A percentile compares a stretch with the other conserved stretches of the same genome.
Conservation (phyloP, 2,888 invertebrate species). For the Pecten maximus region DNA sequence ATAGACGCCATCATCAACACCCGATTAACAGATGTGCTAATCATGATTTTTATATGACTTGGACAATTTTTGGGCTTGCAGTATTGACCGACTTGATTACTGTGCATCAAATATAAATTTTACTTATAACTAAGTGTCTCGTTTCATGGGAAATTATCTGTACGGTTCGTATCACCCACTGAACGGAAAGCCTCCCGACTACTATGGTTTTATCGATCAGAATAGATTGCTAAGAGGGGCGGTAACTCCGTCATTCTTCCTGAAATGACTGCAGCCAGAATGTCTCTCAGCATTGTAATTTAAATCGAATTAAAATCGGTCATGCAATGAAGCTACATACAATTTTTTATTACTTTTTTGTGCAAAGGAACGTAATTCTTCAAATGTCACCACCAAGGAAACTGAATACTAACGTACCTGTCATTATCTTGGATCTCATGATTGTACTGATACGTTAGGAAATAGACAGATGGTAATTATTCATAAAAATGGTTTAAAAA, state of each 20-base stretch:
- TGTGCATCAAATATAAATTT: no score
- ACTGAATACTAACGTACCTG: background rate
- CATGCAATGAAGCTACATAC: slow-evolving; percentile 13
- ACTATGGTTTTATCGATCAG: background rate
- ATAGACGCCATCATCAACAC: no score
- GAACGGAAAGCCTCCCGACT: background rate
- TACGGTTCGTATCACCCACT: background rate
- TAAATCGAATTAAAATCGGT: slow-evolving; percentile 33
- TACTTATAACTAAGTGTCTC: no score
- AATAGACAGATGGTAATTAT: background rate
- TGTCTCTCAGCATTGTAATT: background rate
- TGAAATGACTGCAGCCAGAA: background rate
- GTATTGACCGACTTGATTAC: no score
- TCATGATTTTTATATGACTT: no score
- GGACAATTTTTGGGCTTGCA: no score
- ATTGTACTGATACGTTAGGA: background rate
- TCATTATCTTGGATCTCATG: background rate
- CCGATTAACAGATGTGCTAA: no score
- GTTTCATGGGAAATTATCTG: no score
- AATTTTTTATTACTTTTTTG: background rate
- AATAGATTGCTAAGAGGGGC: background rate
- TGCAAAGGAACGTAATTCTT: background rate
- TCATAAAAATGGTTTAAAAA: background rate
- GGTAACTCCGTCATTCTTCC: slow-evolving; percentile 20
- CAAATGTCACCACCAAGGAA: background rate